These are phyloP conservation scores for Ditula angustiorana DNA, from an alignment of 2,888 invertebrate species.

Conservation along the genomic window DNA sequence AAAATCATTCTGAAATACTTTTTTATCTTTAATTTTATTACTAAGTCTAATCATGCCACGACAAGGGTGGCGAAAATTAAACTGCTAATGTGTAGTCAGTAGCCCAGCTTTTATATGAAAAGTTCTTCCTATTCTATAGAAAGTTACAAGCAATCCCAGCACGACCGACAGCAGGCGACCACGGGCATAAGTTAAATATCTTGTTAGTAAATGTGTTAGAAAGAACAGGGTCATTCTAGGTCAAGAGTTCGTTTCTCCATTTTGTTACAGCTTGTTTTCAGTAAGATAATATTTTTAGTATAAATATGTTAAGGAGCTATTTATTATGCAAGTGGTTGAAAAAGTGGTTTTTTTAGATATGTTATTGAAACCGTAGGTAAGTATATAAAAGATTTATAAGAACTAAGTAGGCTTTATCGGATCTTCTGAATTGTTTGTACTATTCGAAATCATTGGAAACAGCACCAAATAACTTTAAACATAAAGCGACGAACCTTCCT, in stretches of 20 bases:
- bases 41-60: not conserved
- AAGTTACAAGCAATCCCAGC: constrained; percentile 40
- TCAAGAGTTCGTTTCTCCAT: not conserved
- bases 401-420: too few relatives aligned
- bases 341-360: too few relatives aligned
- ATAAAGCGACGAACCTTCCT: too few relatives aligned
- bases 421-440: too few relatives aligned
- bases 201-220: constrained; percentile 47
- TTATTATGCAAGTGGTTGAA: too few relatives aligned
- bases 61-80: not conserved
- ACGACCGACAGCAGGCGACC: constrained; percentile 57
- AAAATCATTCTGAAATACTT: constrained; percentile 10
- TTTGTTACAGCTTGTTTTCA: not conserved
- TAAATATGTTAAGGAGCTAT: too few relatives aligned
- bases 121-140: constrained; percentile 12
- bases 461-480: too few relatives aligned
- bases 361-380: too few relatives aligned
- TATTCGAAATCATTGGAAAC: too few relatives aligned
- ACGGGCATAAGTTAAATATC: constrained; percentile 58
- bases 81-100: constrained; percentile 3
- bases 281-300: too few relatives aligned
- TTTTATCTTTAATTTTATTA: not conserved
- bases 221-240: not conserved
- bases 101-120: constrained; percentile 23
- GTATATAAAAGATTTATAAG: too few relatives aligned